phyloP scores from a whole-genome alignment of 2,797 vertebrate genomes.

The Fistularia tabacaria region DNA sequence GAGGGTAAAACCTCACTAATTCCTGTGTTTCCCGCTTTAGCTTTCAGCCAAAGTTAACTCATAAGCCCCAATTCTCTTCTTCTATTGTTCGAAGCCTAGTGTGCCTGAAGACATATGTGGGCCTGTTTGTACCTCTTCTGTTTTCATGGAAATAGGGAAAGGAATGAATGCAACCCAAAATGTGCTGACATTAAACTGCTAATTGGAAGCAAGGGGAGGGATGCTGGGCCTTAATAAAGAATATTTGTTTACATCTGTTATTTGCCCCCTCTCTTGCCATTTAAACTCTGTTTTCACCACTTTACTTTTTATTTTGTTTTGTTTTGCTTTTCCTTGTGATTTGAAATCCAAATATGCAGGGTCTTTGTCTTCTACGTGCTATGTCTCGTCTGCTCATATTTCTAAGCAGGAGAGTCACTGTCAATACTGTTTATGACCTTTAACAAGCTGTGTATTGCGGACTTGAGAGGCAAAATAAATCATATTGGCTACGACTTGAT shows the following conservation, averaged over 20 bases:
- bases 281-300: slow-evolving; percentile 19
- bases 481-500: slow-evolving; percentile 13
- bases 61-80: slow-evolving; percentile 40
- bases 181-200: slow-evolving; percentile 42
- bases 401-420: neutral
- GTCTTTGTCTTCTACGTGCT: neutral
- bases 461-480: slow-evolving; percentile 32
- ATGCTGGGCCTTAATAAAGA: neutral
- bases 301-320: slow-evolving; percentile 11
- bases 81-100: slow-evolving; percentile 55
- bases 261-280: slow-evolving; percentile 25
- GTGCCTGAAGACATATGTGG: slow-evolving; percentile 40
- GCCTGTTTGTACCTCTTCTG: slow-evolving; percentile 46
- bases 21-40: slow-evolving; percentile 40
- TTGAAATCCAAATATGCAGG: slow-evolving; percentile 15
- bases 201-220: slow-evolving; percentile 40
- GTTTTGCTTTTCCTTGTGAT: slow-evolving; percentile 11
- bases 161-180: slow-evolving; percentile 62
- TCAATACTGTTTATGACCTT: slow-evolving; percentile 25
- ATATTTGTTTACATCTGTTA: slow-evolving; percentile 29
- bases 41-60: slow-evolving; percentile 58
- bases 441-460: slow-evolving; percentile 9
- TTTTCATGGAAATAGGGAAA: slow-evolving; percentile 48
- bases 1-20: slow-evolving; percentile 49
- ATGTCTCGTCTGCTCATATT: slow-evolving; percentile 14